phyloP scores from a whole-genome alignment of 2,113 vertebrate species.

The Mobula hypostoma region DNA sequence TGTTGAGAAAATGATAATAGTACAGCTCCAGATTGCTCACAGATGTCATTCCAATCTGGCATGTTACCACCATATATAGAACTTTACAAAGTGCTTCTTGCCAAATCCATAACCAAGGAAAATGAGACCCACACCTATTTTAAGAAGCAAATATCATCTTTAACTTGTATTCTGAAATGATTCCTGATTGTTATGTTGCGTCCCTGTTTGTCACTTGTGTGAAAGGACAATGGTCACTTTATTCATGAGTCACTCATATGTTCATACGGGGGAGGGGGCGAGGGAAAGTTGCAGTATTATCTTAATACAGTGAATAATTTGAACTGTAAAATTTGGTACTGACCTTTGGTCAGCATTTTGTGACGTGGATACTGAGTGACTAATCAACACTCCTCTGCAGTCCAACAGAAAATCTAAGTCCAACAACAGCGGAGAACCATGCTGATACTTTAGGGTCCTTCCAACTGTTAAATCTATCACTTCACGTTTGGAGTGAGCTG shows the following conservation, averaged over 20 bases:
- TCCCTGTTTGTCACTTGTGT: neutral
- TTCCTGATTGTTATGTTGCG: neutral
- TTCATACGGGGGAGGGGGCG: neutral
- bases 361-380: neutral
- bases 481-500: neutral
- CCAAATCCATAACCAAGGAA: neutral
- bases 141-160: neutral
- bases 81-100: slow-evolving; percentile 24
- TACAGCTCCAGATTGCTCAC: slow-evolving; percentile 3
- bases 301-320: neutral
- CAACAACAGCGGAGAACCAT: neutral
- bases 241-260: neutral
- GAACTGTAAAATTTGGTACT: neutral
- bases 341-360: neutral
- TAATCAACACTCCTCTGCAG: neutral
- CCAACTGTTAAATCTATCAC: neutral
- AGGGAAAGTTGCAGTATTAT: neutral
- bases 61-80: slow-evolving; percentile 11
- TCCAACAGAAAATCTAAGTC: neutral
- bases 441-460: neutral
- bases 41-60: slow-evolving; percentile 34
- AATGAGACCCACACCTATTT: neutral
- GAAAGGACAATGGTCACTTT: neutral
- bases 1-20: slow-evolving; percentile 27
- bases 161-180: neutral